Base-by-base conservation (phyloP, 1,140 invertebrate genomes). In the Bicyclus anynana region DNA sequence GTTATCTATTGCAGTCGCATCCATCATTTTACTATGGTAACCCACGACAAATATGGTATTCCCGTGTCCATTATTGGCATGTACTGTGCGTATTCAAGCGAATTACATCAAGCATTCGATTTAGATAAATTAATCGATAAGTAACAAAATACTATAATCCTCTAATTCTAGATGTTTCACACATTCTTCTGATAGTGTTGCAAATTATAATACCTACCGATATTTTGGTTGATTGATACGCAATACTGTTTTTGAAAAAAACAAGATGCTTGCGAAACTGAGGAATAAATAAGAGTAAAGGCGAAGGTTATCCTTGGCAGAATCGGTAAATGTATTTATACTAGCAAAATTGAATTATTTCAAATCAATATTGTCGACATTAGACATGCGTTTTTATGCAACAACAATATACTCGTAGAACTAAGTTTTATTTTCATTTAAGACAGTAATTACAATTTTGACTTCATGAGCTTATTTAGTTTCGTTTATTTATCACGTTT, bases 21-120 rank as follows among this genome's bases (percentile, higher is more conserved):
- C n/a, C 17, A 38, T 35, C 29, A 33, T 33, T 38, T 38, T 47
- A 42, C 38, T 57, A 56, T 56, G 56, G 56, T 59, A 52, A 59
- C 48, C n/a, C 14, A 37, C 27, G 29, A 17, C 37, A 40, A 37
- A 50, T 37, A 49, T 33, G 44, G 35, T 37, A 49, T 56, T 56
- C 17, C 29, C 46, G 12, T 42, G 9, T 2, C 48, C 29, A 56
- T 56, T 40, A 49, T 56, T 56, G 46, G 54, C 23, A 20, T 56
- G 20, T 56, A 49, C 49, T 48, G 12, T 16, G 10, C 29, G 7
- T n/a, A n/a, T 33, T 29, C 10, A 33, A 33, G 23, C 7, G 29
- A 33, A 33, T 33, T 12, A 33, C 29, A n/a, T n/a, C n/a, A 33
- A 33, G 29, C 29, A 33, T 33, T 33, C 29, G 1, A 33, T 10